Conservation (phyloP, 2,113 vertebrate species). For the Prunella himalayana region DNA sequence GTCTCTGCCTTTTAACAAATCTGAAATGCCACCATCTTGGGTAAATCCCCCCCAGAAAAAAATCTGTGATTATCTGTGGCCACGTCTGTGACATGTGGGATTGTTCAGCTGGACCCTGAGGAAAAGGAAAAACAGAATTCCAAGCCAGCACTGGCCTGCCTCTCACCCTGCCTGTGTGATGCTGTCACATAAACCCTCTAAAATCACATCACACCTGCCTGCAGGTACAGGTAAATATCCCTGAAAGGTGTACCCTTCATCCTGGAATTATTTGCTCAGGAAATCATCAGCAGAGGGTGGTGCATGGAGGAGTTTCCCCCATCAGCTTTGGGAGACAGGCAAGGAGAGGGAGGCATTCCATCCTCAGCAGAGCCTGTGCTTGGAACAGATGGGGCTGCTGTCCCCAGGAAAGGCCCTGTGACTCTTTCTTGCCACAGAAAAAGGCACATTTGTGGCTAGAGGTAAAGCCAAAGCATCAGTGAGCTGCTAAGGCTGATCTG, state of each 20-base stretch:
- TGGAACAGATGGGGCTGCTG: background rate
- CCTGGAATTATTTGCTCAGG: background rate
- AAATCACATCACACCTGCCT: background rate
- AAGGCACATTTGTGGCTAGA: background rate
- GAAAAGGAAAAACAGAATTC: background rate
- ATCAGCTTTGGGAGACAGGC: no score
- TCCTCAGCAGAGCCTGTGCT: background rate
- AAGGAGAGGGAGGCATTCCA: background rate
- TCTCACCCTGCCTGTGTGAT: background rate
- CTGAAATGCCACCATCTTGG: background rate
- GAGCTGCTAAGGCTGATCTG: background rate
- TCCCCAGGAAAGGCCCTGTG: rapidly evolving
- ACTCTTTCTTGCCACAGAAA: background rate
- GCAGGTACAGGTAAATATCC: background rate
- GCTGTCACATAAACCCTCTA: rapidly evolving
- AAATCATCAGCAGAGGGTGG: no score
- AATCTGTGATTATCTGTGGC: rapidly evolving
- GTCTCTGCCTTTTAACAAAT: background rate
- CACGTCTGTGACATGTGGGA: rapidly evolving
- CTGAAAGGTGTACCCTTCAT: background rate
- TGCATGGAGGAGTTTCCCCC: background rate
- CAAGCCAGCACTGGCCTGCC: background rate
- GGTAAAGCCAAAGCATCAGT: background rate
- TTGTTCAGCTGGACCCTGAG: background rate
- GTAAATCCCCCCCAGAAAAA: background rate